Base-by-base conservation (phyloP, 1,140 invertebrate genomes). In the Nephila pilipes region DNA sequence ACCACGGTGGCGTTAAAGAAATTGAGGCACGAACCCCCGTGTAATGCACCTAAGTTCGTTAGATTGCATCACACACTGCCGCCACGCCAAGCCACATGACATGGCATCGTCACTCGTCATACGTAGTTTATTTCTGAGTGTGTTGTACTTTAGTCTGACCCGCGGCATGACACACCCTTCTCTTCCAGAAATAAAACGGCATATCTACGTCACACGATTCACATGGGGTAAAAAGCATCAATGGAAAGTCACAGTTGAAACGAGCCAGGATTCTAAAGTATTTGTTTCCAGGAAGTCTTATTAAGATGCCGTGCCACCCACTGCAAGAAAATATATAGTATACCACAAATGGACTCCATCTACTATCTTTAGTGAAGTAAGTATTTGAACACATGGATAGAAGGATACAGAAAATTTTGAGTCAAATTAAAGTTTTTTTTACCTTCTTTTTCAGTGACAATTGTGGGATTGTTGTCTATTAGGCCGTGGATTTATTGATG, bases 181-280 rank as follows among this genome's bases (percentile, higher is more conserved):
- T 10, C 57, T 38, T 25, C 58, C 58, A 18, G 55, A 58, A 58
- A 87, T 63, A 87, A 87, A 46, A 25, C 38, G n/a, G 57, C 10
- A 16, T 29, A 12, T 25, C 55, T 32, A 87, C 85, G 85, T 87
- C 85, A 87, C 85, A 22, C 58, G 85, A 87, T 87, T 87, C 85
- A 60, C 83, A 54, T 85, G 83, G 46, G 12, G 55, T 5, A 63
- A 63, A 87, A 87, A 87, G 85, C 85, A 87, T 87, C 85, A 87
- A 87, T 87, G 85, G 32, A 63, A 36, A 87, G 81, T n/a, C 81
- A 83, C 69, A 36, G 69, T 75, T 16, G 69, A 75, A 32, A 32
- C 29, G 69, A 75, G 12, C 69, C 25, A 46, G 46, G 46, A 46
- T 46, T 46, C 46, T 46, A 46, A 6, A 46, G 46, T 10, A 32